Base-by-base conservation (phyloP, 2,888 invertebrate species). In the Tinea semifulvella region DNA sequence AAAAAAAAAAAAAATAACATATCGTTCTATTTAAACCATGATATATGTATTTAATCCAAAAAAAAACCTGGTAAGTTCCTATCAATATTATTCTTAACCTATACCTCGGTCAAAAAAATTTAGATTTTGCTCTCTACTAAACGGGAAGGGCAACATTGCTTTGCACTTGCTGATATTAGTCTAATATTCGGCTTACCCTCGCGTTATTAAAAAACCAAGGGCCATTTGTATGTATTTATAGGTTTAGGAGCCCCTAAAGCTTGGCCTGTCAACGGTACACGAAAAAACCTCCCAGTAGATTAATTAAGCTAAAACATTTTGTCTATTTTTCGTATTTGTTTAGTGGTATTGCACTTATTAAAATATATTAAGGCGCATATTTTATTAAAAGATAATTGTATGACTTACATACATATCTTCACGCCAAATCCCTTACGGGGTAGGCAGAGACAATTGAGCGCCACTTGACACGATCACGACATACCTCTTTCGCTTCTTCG, bases 221-320 rank as follows among this genome's bases (percentile, higher is more conserved):
- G 69, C 75, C 68, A 74, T 79, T 79, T 76, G 75, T 77, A 74
- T 68, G 67, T 74, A 75, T 76, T 73, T 76, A 75, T 68, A 68
- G 68, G 59, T 75, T 73, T 76, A 74, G 68, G 68, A 58, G 56
- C 56, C 58, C 61, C 56, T 55, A 56, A 59, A 40, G 35, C n/a
- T n/a, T 28, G 60, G 61, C 58, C 63, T 73, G 71, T 74, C 75
- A 71, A 66, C 68, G 62, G 48, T 52, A 57, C 50, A 53, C 56
- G 45, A 48, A 56, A 25, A 53, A 47, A 36, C 44, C 62, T 73
- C 76, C 75, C 73, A 51, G 54, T 51, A 67, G 76, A 70, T 72
- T 77, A 73, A 80, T 79, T 77, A 69, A 50, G 68, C 61, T 75
- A 72, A 74, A 70, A 69, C 67, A 71, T 68, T 70, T 63, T 13